Conservation (phyloP, 1,140 invertebrate species). For the Drosophila subpulchrella region DNA sequence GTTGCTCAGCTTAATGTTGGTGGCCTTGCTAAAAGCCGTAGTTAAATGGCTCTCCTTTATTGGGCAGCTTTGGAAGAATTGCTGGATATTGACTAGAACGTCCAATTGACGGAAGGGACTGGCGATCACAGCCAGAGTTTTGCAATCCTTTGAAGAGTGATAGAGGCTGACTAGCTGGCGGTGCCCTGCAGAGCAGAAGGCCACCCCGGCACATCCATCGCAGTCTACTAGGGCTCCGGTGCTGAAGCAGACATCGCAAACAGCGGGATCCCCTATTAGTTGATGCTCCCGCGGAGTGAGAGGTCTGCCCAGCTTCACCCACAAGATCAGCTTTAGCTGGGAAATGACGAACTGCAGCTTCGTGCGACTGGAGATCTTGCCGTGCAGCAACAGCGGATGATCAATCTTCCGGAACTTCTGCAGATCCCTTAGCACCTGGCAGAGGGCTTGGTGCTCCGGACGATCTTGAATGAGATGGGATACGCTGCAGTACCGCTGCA, state of each 20-base stretch:
- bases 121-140: constrained; percentile 42
- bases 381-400: constrained; percentile 45
- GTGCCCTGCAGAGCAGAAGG: constrained; percentile 57
- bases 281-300: constrained; percentile 47
- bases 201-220: constrained; percentile 35
- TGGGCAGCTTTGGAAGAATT: constrained; percentile 1
- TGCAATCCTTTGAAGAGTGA: constrained; percentile 39
- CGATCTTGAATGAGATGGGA: constrained; percentile 51
- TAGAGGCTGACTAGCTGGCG: constrained; percentile 4
- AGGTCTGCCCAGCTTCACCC: constrained; percentile 28
- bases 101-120: constrained; percentile 34
- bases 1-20: constrained; percentile 11
- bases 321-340: constrained; percentile 47
- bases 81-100: constrained; percentile 1
- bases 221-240: constrained; percentile 25
- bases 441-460: constrained; percentile 36
- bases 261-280: constrained; percentile 49
- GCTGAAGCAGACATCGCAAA: constrained; percentile 54
- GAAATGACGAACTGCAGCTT: constrained; percentile 32
- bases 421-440: constrained; percentile 31
- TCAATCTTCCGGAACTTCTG: constrained; percentile 10
- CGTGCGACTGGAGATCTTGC: background rate
- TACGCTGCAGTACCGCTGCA: constrained; percentile 61
- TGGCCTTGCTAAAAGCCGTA: constrained; percentile 30
- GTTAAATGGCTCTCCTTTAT: constrained; percentile 32